A percentile compares a stretch with the other conserved stretches of the same genome.
Evolutionary conservation across 2,113 vertebrate genomes (phyloP).

Genomic region (Syrmaticus mikado): DNA sequence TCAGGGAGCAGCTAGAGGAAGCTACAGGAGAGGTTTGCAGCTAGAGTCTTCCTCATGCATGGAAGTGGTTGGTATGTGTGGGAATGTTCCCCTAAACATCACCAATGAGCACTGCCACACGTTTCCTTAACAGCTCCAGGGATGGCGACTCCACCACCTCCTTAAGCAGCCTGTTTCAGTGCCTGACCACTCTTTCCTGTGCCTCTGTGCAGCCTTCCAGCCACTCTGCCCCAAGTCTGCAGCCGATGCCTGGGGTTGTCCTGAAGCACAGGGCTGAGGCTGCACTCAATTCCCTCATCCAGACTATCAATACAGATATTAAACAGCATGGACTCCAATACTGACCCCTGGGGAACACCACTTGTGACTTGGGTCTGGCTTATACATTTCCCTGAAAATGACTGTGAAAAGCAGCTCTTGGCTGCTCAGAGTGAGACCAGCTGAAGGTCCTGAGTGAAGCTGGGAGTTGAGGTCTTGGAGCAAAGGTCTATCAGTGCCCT

Average conservation of each 20-base stretch:
- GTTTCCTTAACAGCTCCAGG: too few species aligned
- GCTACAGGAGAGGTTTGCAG: background rate
- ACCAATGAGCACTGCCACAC: accelerated
- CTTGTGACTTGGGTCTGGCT: background rate
- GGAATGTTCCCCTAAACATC: accelerated
- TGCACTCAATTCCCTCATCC: too few species aligned
- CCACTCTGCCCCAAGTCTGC: too few species aligned
- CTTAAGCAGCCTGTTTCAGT: too few species aligned
- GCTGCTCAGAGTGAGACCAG: background rate
- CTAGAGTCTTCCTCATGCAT: accelerated
- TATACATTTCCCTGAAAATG: background rate
- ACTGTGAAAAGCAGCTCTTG: background rate
- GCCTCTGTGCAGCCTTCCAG: too few species aligned
- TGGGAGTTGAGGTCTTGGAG: background rate
- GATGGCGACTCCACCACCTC: too few species aligned
- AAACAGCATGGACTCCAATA: too few species aligned
- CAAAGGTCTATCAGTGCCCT: background rate
- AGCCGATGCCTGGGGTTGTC: too few species aligned
- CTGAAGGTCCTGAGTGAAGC: background rate
- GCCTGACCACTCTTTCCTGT: too few species aligned
- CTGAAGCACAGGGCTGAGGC: too few species aligned
- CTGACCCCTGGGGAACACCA: too few species aligned
- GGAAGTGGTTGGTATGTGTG: background rate
- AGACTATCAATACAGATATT: too few species aligned
- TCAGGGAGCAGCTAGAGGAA: conserved; percentile 4